Base-by-base conservation (phyloP, 2,888 invertebrate genomes). In the Cataglyphis altisquamis region DNA sequence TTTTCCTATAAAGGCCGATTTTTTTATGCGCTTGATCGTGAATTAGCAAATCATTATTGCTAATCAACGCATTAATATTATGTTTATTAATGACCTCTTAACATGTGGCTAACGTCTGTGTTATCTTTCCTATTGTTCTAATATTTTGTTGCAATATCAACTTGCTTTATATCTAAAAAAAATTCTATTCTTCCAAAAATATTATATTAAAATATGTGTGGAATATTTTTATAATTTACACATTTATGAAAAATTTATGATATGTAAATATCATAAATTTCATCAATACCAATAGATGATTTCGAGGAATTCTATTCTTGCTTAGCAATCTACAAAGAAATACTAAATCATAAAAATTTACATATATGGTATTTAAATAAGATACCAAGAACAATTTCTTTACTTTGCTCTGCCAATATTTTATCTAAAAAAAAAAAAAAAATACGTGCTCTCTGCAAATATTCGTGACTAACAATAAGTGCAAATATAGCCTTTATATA, bases 21-120 rank as follows among this genome's bases (percentile, higher is more conserved):
- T 25, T 39, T 57, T n/a, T 72, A 80, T 41, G n/a, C 12, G 45
- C 18, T 78, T 67, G 15, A 68, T 70, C 9, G 4, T 39, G 25
- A 55, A 55, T 67, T 48, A 57, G 12, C 32, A 18, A 67, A 12
- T 29, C n/a, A 32, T n/a, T 80, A 39, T 32, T 9, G 25, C 48
- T 45, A 80, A 25, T 70, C 12, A 45, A 4, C n/a, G 8, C 8
- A 52, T 75, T 60, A 41, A 15, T 41, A n/a, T n/a, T 57, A 52
- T 45, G 29, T 45, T 78, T 67, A 8, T 78, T 57, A 57, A 67
- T 78, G 3, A 78, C 32, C 4, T 41, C 21, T 36, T 80, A 70
- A 80, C 70, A 62, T 80, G 78, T 80, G 60, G 8, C 68, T 78
- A 78, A 78, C 18, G 10, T 78, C 15, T 68, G 45, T 68, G 45